Base-by-base conservation (phyloP, 2,888 invertebrate species). In the Pegoplata infirma region DNA sequence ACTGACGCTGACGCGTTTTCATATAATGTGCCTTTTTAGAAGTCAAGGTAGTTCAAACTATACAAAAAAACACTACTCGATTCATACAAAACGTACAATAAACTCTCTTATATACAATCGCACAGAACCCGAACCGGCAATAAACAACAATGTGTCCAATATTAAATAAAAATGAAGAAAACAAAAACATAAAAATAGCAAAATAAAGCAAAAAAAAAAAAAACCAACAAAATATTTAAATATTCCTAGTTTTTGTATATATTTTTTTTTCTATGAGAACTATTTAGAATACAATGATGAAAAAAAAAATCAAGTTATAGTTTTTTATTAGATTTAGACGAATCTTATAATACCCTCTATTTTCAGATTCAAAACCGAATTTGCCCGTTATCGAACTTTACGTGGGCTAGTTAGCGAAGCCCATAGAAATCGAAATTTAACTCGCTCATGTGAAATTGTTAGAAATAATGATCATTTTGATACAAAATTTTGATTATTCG, bases 21-120 rank as follows among this genome's bases (percentile, higher is more conserved):
- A 32, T 19, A 46, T 47, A 23, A 46, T 59, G 32, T 51, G 58
- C 47, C 44, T 49, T 58, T 25, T 76, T 77, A 63, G 68, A 77
- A 77, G 77, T 77, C 77, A 77, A 77, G 77, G 77, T 73, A 77
- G 77, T 77, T 72, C 77, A 67, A 46, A 7, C 19, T 17, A n/a
- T 3, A 32, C 68, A 69, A 51, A 68, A 40, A 61, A 55, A 47
- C 25, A 16, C 25, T 2, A 14, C n/a, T n/a, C 19, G 14, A 46
- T 36, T 16, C 55, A 32, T n/a, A 25, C 46, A 47, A n/a, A 59
- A 59, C 53, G 64, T 23, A 40, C 36, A 61, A n/a, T n/a, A n/a
- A n/a, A n/a, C 19, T 21, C 23, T 64, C n/a, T n/a, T n/a, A n/a
- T n/a, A n/a, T n/a, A n/a, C n/a, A n/a, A n/a, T n/a, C 23, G 49